phyloP scores from a whole-genome alignment of 2,888 invertebrate species.

The Pachydiplax longipennis region DNA sequence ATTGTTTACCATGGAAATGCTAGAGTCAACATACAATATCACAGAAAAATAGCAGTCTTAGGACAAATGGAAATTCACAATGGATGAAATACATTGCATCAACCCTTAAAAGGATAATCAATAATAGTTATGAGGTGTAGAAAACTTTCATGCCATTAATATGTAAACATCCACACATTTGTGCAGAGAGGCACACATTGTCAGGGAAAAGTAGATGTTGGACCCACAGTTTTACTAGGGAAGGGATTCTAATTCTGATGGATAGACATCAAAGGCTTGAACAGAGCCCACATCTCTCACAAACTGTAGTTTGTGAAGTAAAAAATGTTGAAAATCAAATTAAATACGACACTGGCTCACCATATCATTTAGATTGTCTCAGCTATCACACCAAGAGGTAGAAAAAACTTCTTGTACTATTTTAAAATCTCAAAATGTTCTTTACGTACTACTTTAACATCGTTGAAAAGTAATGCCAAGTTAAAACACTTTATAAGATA shows the following conservation, averaged over 20 bases:
- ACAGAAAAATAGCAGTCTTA: constrained; percentile 45
- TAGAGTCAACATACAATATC: constrained; percentile 36
- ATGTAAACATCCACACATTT: constrained; percentile 13
- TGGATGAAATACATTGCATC: constrained; percentile 35
- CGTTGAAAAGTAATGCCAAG: not conserved
- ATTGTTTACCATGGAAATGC: constrained; percentile 24
- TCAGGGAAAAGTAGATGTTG: constrained; percentile 41
- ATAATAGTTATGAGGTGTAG: not conserved
- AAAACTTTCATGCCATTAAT: constrained; percentile 32
- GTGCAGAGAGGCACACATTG: constrained; percentile 39
- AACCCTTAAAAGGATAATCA: constrained; percentile 8
- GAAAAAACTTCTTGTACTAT: constrained; percentile 39
- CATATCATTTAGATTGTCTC: constrained; percentile 29
- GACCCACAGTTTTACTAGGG: constrained; percentile 26
- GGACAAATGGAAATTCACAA: constrained; percentile 34
- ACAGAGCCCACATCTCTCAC: not conserved
- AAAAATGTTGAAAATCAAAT: constrained; percentile 9
- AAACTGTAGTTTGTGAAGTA: not conserved
- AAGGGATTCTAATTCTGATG: constrained; percentile 7
- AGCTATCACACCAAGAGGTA: constrained; percentile 44
- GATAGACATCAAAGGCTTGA: not conserved
- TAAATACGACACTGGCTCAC: constrained; percentile 20
- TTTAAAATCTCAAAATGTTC: constrained; percentile 29
- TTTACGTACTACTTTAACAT: constrained; percentile 13
- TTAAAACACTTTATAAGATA: not conserved